Evolutionary conservation across 2,888 invertebrate genomes (phyloP).

Genomic region (Pollenia amentaria): DNA sequence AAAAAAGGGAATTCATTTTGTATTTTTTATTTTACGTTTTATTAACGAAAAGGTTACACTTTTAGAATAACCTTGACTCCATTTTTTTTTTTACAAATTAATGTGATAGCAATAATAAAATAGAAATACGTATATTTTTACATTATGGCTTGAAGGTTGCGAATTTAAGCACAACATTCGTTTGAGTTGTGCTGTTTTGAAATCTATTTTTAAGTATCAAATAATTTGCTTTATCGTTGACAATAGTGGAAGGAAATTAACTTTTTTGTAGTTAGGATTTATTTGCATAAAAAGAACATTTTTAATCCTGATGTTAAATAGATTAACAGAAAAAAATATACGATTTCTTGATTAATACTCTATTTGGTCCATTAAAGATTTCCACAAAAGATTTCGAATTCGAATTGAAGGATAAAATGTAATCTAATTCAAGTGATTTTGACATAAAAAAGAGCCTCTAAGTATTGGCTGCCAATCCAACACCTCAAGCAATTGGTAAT

Average conservation of each 20-base stretch:
- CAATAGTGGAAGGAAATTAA: neutral
- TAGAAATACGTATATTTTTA: constrained; percentile 10
- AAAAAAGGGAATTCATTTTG: constrained; percentile 43
- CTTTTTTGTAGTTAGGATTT: neutral
- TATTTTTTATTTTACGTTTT: constrained; percentile 33
- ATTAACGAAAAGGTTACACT: constrained; percentile 57
- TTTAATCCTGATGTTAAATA: too few relatives aligned
- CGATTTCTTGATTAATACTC: too few relatives aligned
- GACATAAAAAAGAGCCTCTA: too few relatives aligned
- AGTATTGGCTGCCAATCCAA: too few relatives aligned
- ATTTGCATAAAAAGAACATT: too few relatives aligned
- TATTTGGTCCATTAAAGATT: too few relatives aligned
- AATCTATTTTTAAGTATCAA: constrained; percentile 17
- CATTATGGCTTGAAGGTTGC: constrained; percentile 31
- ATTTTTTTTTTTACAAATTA: constrained; percentile 47
- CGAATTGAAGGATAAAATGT: too few relatives aligned
- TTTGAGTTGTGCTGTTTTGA: constrained; percentile 3
- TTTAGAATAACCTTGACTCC: constrained; percentile 64
- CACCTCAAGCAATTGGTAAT: too few relatives aligned
- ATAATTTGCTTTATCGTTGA: neutral
- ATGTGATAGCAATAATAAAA: constrained; percentile 12
- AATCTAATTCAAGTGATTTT: too few relatives aligned
- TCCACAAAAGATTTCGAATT: too few relatives aligned
- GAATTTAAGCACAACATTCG: neutral
- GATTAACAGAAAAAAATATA: too few relatives aligned